Base-by-base conservation (phyloP, 2,113 vertebrate genomes). In the Myiozetetes cayanensis region DNA sequence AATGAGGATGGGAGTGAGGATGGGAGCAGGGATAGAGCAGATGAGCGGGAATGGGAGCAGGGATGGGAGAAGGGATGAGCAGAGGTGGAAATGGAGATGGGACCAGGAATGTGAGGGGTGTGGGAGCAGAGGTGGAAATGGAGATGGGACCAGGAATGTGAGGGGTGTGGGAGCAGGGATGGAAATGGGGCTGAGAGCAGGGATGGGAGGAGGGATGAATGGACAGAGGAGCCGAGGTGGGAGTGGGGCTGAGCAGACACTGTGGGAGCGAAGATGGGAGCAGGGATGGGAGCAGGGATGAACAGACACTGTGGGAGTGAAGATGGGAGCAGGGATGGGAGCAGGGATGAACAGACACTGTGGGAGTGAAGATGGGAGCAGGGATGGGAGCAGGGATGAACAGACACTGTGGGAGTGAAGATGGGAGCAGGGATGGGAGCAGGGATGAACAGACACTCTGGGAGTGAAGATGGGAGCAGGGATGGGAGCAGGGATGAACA, bases 121-220 rank as follows among this genome's bases (percentile, higher is more conserved):
- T 41, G 39, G 11, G 14, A 31, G 9, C 5, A 13, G 18, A 44
- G 35, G 20, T 58, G 28, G 35, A n/a, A 30, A 22, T 12, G 2
- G 28, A 12, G 12, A 31, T 24, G 17, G 22, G 37, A 18, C 21
- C 3, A 3, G 46, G 16, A 14, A 8, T 31, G 7, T 41, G 39
- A 41, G 39, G 39, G 39, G 39, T 41, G 39, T 41, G 39, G 11
- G 14, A 31, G 9, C 5, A 13, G 18, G 30, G 14, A 23, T 8
- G 12, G 10, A n/a, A 47, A 4, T 2, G 4, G 21, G 14, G 9
- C 5, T 46, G 21, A 25, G 25, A 27, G 39, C 0, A 2, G 30
- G 3, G 39, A 41, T 41, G 39, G 39, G 39, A 41, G 12, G 10
- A 41, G 39, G 39, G 39, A 41, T 41, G 37, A 37, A 37, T 10